Evolutionary conservation across 2,797 vertebrate genomes (phyloP).

Genomic region (Syngnathus rostellatus): DNA sequence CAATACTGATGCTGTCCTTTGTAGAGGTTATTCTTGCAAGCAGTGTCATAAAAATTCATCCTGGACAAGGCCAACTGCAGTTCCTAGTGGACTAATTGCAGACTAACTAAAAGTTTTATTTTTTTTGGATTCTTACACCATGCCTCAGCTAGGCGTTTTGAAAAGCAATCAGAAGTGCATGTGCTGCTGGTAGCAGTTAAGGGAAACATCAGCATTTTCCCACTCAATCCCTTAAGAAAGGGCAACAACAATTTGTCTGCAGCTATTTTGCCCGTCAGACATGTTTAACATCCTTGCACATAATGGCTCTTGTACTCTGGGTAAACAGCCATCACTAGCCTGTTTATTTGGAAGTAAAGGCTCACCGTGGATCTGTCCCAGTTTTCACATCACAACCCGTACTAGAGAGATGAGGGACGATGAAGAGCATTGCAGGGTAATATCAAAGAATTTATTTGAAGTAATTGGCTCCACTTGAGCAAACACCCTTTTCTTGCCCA

Average conservation of each 20-base stretch:
- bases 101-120: slow-evolving; percentile 35
- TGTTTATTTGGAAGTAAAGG: slow-evolving; percentile 73
- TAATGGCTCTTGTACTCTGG: slow-evolving; percentile 66
- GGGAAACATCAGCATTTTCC: slow-evolving; percentile 53
- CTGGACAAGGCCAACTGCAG: slow-evolving; percentile 40
- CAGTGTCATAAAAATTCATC: slow-evolving; percentile 48
- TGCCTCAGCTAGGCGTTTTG: slow-evolving; percentile 41
- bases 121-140: slow-evolving; percentile 46
- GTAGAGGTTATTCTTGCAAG: slow-evolving; percentile 12
- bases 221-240: slow-evolving; percentile 63
- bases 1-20: slow-evolving; percentile 22
- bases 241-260: slow-evolving; percentile 70
- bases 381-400: slow-evolving; percentile 59
- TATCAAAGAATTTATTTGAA: slow-evolving; percentile 71
- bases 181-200: slow-evolving; percentile 64
- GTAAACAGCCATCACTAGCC: slow-evolving; percentile 70
- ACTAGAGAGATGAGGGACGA: slow-evolving; percentile 52
- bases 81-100: slow-evolving; percentile 42
- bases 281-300: slow-evolving; percentile 68
- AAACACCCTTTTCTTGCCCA: slow-evolving; percentile 64
- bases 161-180: slow-evolving; percentile 25
- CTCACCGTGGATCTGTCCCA: slow-evolving; percentile 50
- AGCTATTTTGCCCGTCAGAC: slow-evolving; percentile 70
- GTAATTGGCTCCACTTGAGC: slow-evolving; percentile 79
- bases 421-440: slow-evolving; percentile 47